Conservation (phyloP, 1,140 invertebrate genomes). For the Neodiprion fabricii region DNA sequence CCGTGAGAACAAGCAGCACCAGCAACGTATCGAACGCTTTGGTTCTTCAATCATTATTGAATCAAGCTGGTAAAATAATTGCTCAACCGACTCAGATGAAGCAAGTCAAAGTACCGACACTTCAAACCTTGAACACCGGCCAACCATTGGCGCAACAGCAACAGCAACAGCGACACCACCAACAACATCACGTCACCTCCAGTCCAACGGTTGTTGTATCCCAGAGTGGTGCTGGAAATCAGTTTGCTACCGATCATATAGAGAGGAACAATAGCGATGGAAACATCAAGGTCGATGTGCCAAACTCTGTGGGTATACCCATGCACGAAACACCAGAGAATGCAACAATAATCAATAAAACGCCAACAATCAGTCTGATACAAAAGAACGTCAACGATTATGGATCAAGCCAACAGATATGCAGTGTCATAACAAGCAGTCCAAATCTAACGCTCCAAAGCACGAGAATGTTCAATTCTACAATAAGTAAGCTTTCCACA, state of each 20-base stretch:
- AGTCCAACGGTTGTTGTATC: not conserved
- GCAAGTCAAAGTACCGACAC: conserved; percentile 50
- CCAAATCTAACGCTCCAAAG: conserved; percentile 48
- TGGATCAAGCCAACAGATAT: conserved; percentile 49
- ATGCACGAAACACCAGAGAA: conserved; percentile 19
- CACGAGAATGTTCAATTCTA: conserved; percentile 54
- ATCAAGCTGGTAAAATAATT: conserved; percentile 62
- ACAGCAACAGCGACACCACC: conserved; percentile 24
- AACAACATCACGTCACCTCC: conserved; percentile 1
- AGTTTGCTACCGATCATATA: conserved; percentile 5
- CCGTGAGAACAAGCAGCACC: conserved; percentile 52
- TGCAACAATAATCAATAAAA: conserved; percentile 53
- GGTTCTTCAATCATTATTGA: conserved; percentile 64
- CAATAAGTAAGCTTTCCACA: conserved; percentile 47
- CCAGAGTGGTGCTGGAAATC: conserved; percentile 21
- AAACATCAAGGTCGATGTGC: not conserved
- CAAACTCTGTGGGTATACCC: not conserved
- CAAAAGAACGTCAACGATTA: conserved; percentile 40
- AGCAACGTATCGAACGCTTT: conserved; percentile 58
- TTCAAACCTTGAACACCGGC: conserved; percentile 44
- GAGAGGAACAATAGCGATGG: conserved; percentile 8
- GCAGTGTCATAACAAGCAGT: conserved; percentile 58
- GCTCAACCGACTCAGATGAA: conserved; percentile 54
- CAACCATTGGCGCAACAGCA: conserved; percentile 33
- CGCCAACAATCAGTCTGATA: conserved; percentile 47